A percentile compares a stretch with the other conserved stretches of the same genome.
Evolutionary conservation across 2,888 invertebrate genomes (phyloP).

Genomic region (Ommatoiulus sabulosus): DNA sequence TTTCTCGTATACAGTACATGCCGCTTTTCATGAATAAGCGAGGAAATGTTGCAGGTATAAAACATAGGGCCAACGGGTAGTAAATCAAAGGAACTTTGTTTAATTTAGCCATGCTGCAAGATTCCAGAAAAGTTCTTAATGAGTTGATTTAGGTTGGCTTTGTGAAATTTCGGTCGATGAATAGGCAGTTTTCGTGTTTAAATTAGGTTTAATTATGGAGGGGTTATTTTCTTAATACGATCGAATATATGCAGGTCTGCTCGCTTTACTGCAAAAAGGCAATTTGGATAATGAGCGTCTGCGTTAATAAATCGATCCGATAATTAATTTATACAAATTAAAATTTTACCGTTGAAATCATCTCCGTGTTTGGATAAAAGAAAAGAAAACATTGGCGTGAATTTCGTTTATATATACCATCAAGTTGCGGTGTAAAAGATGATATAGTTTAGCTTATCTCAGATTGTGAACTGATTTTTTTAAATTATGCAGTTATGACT

Average conservation of each 20-base stretch:
- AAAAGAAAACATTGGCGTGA: not conserved
- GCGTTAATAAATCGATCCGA: constrained; percentile 4
- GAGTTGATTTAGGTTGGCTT: constrained; percentile 10
- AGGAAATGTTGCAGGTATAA: constrained; percentile 9
- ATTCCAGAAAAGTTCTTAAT: not conserved
- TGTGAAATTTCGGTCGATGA: constrained; percentile 19
- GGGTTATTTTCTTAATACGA: not conserved
- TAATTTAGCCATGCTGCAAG: not conserved
- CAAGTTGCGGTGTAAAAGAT: no score
- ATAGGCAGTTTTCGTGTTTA: constrained; percentile 22
- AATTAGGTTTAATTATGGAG: not conserved
- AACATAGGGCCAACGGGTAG: not conserved
- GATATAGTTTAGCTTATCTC: no score
- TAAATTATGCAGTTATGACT: no score
- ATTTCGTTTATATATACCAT: not conserved
- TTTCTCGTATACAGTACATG: not conserved
- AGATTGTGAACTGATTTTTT: no score
- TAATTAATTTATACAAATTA: constrained; percentile 37
- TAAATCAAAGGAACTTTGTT: constrained; percentile 21
- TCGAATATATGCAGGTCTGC: not conserved
- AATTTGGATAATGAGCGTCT: constrained; percentile 30
- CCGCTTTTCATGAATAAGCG: not conserved
- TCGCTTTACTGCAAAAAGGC: not conserved
- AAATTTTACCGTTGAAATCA: not conserved
- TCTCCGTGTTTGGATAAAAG: not conserved